These are phyloP conservation scores for Aptenodytes forsteri DNA, from an alignment of 2,113 vertebrate genomes.

Conservation along the genomic window DNA sequence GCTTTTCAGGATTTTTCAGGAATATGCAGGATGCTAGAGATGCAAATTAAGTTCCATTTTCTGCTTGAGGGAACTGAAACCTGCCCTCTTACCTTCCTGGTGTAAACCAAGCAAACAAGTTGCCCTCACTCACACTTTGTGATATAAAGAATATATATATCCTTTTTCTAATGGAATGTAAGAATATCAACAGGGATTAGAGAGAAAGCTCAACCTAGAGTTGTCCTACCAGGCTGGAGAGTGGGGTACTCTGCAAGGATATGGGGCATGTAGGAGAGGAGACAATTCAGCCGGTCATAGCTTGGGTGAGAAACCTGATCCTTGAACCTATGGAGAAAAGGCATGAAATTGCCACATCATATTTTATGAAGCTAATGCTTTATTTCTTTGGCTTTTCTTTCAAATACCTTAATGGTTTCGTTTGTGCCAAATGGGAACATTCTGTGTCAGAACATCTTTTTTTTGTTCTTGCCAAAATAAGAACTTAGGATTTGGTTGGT, in stretches of 20 bases:
- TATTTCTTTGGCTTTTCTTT: conserved; percentile 37
- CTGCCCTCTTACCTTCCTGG: neutral
- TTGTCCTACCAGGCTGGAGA: neutral
- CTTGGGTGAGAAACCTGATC: neutral
- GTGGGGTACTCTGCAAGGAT: neutral
- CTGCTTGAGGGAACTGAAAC: neutral
- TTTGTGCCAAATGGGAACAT: conserved; percentile 28
- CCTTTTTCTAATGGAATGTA: neutral
- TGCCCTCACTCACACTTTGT: neutral
- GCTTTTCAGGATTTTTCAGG: neutral
- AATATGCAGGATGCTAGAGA: neutral
- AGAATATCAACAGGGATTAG: neutral
- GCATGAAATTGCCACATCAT: neutral
- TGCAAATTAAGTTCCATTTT: neutral
- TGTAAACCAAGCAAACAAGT: neutral
- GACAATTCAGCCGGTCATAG: neutral
- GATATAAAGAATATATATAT: neutral
- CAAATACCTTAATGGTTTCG: conserved; percentile 25
- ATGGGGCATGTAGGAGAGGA: neutral
- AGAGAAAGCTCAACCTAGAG: neutral
- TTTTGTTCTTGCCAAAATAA: neutral
- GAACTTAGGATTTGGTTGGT: neutral
- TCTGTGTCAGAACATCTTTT: conserved; percentile 5
- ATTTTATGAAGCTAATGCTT: neutral
- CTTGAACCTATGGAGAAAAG: neutral